Percentiles rank a stretch among this genome's conserved stretches.
These are phyloP conservation scores for Peromyscus attwateri DNA, from an alignment of 2,797 vertebrate species.

Conservation along the genomic window DNA sequence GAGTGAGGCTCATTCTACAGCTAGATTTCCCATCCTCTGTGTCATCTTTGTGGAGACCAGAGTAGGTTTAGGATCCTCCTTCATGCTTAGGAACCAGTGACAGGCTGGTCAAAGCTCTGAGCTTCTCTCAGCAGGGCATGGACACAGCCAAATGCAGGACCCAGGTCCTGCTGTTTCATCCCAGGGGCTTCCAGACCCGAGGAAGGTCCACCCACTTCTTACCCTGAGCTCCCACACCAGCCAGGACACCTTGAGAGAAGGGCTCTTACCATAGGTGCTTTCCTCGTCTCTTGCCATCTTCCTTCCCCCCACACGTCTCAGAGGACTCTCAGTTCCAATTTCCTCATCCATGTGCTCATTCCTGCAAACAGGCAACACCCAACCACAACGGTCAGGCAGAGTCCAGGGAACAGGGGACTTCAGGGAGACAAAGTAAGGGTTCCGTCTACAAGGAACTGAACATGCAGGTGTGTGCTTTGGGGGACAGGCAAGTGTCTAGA, in stretches of 20 bases:
- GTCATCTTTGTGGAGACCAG: background rate
- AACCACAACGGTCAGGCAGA: background rate
- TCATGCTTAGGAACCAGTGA: background rate
- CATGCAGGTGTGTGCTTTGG: too few species aligned
- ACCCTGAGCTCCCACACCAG: background rate
- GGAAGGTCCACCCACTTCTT: background rate
- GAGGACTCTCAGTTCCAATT: background rate
- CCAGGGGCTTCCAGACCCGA: background rate
- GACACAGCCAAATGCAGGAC: background rate
- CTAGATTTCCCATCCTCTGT: background rate
- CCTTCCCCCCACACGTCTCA: conserved; percentile 6
- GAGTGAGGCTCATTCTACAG: background rate
- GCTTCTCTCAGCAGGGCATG: background rate
- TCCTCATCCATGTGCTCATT: background rate
- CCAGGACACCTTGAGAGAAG: rapidly evolving
- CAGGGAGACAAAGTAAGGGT: background rate
- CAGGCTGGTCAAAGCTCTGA: background rate
- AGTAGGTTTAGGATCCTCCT: background rate
- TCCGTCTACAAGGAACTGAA: too few species aligned
- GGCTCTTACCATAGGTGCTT: background rate
- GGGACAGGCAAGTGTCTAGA: too few species aligned
- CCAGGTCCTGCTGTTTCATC: background rate
- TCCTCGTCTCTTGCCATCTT: conserved; percentile 54
- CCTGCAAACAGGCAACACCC: background rate
- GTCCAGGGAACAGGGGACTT: background rate